These are phyloP conservation scores for Amniataba percoides DNA, from an alignment of 2,797 vertebrate genomes.

Conservation along the genomic window DNA sequence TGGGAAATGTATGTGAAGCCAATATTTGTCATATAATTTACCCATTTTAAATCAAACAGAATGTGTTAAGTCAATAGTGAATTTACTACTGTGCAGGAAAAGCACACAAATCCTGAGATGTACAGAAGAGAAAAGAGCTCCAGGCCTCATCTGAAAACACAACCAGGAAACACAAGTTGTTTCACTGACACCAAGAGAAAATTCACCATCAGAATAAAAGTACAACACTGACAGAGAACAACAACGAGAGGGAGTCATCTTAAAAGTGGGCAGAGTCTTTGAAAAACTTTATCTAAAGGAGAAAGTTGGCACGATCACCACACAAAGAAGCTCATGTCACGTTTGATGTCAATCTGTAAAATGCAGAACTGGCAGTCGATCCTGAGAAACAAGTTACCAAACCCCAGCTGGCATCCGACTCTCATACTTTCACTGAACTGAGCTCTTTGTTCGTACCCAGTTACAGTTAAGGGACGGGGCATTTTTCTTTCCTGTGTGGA, in stretches of 20 bases:
- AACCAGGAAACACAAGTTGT: not conserved
- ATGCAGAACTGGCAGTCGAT: not conserved
- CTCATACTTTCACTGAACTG: not conserved
- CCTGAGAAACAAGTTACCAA: not conserved
- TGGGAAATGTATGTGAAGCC: not conserved
- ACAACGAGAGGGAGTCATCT: too few relatives aligned
- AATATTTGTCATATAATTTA: not conserved
- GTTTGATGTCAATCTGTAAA: not conserved
- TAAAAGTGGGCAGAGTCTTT: not conserved
- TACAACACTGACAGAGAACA: too few relatives aligned
- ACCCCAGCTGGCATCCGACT: not conserved
- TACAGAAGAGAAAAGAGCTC: not conserved
- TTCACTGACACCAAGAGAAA: not conserved
- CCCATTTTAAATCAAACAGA: not conserved
- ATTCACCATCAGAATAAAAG: not conserved
- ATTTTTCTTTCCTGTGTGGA: not conserved
- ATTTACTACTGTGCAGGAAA: not conserved
- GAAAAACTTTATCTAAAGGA: too few relatives aligned
- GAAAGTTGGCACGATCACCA: too few relatives aligned
- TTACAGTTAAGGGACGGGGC: too few relatives aligned
- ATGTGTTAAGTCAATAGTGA: not conserved
- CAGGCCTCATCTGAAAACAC: not conserved
- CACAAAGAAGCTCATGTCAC: too few relatives aligned
- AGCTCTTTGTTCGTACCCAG: too few relatives aligned
- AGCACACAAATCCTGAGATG: not conserved